phyloP scores from a whole-genome alignment of 1,140 invertebrate genomes.

The Calliopsis andreniformis region DNA sequence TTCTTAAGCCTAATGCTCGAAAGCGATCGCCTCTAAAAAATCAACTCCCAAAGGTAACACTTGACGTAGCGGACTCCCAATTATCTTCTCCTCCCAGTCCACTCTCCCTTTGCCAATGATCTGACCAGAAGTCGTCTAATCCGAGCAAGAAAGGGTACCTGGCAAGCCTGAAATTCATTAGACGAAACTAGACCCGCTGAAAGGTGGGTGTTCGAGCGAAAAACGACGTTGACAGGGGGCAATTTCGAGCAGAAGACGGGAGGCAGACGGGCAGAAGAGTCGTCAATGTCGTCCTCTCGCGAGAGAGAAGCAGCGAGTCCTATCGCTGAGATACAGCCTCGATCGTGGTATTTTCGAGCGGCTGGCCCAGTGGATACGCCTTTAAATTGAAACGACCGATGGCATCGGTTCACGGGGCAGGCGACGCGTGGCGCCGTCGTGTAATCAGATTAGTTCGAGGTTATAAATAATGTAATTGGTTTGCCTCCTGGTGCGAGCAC shows the following conservation, averaged over 20 bases:
- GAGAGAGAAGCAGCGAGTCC: not conserved
- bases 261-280: not conserved
- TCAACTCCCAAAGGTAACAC: no score
- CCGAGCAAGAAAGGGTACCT: not conserved
- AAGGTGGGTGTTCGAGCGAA: not conserved
- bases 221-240: not conserved
- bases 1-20: not conserved
- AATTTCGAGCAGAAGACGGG: not conserved
- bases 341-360: conserved; percentile 26
- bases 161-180: not conserved
- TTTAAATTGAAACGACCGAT: conserved; percentile 58
- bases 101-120: not conserved
- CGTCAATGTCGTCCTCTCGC: not conserved
- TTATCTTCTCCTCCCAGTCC: not conserved
- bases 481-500: conserved; percentile 55
- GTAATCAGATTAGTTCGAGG: conserved; percentile 67
- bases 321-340: not conserved
- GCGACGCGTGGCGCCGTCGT: conserved; percentile 59
- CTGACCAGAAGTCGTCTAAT: not conserved
- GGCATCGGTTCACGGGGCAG: conserved; percentile 54
- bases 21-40: not conserved
- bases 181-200: not conserved
- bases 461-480: conserved; percentile 72
- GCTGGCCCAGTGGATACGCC: conserved; percentile 11
- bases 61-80: not conserved